Conservation (phyloP, 2,888 invertebrate species). For the Drosophila testacea region DNA sequence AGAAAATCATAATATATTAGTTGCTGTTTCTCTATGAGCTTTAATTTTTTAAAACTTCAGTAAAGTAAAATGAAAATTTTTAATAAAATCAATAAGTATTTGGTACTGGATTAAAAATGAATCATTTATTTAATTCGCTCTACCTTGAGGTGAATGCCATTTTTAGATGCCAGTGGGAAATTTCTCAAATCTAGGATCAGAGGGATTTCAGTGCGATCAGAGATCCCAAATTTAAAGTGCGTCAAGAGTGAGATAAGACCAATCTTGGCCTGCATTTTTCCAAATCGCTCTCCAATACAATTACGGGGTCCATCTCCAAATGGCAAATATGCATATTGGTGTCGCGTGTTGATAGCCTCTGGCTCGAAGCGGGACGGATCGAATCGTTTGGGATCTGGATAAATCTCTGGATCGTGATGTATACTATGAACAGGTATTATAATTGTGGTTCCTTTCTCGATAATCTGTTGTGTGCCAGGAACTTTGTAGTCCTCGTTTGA, state of each 20-base stretch:
- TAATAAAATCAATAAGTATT: no score
- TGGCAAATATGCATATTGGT: conserved; percentile 77
- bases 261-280: conserved; percentile 78
- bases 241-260: conserved; percentile 64
- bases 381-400: conserved; percentile 32
- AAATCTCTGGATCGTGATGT: conserved; percentile 86
- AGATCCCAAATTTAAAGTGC: conserved; percentile 46
- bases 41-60: no score
- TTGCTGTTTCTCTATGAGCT: no score
- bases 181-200: conserved; percentile 21
- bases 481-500: conserved; percentile 86
- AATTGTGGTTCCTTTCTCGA: conserved; percentile 83
- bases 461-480: conserved; percentile 84
- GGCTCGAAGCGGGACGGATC: conserved; percentile 41
- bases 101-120: no score
- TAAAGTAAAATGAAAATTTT: no score
- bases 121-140: conserved; percentile 27
- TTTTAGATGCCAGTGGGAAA: conserved; percentile 26
- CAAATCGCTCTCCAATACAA: conserved; percentile 82
- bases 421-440: conserved; percentile 84
- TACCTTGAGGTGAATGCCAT: conserved; percentile 62
- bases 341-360: conserved; percentile 78
- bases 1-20: no score
- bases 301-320: conserved; percentile 83
- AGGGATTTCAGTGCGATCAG: conserved; percentile 50